These are phyloP conservation scores for Spisula subtruncata DNA, from an alignment of 2,888 invertebrate species.

Conservation along the genomic window DNA sequence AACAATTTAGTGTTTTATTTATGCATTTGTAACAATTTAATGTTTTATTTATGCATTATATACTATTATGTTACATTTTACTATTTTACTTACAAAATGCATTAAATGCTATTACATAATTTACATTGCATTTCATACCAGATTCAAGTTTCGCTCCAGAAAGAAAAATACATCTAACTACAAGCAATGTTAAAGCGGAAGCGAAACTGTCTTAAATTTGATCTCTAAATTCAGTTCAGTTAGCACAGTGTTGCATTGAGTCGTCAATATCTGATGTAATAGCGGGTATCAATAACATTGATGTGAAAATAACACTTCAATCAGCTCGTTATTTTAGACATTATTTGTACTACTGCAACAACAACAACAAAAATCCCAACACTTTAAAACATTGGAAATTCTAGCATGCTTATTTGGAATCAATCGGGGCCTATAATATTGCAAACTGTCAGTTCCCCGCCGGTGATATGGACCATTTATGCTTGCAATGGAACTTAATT, in stretches of 20 bases:
- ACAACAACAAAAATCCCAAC: not conserved
- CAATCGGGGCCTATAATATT: not conserved
- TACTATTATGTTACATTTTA: not conserved
- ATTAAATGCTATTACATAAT: no score
- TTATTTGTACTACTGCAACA: not conserved
- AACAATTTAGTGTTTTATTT: not conserved
- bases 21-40: not conserved
- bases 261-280: not conserved
- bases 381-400: not conserved
- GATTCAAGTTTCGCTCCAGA: not conserved
- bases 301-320: not conserved
- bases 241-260: no score
- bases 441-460: not conserved
- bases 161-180: not conserved
- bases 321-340: not conserved
- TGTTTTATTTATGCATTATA: conserved; percentile 13
- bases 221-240: no score
- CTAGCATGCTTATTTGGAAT: conserved; percentile 18
- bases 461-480: not conserved
- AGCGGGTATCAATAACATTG: not conserved
- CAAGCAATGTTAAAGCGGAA: not conserved
- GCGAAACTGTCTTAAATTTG: no score
- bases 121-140: no score
- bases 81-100: not conserved
- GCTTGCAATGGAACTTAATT: conserved; percentile 5